Base-by-base conservation (phyloP, 2,888 invertebrate genomes). In the Drosophila aldrichi region DNA sequence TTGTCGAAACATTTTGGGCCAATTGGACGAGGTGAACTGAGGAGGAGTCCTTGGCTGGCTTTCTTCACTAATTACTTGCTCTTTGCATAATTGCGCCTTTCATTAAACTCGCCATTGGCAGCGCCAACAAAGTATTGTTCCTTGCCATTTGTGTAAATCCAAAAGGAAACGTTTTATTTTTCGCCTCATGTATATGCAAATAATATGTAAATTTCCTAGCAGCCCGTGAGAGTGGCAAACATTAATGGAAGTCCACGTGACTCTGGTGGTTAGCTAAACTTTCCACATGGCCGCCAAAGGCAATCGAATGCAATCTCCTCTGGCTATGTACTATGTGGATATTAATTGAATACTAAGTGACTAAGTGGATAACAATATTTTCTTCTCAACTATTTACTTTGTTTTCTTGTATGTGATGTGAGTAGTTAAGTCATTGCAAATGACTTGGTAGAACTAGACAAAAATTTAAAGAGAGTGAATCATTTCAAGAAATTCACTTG, bases 61-160 rank as follows among this genome's bases (percentile, higher is more conserved):
- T 79, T 63, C 54, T 61, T 56, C 49, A 79, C 89, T 87, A 89
- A 87, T 87, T 87, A 87, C 88, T 82, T 64, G 86, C 89, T 79
- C 85, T 85, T 88, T 87, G 81, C 86, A 88, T 87, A 87, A 87
- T 87, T 87, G 81, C 71, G 70, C 66, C 77, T 85, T 84, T 88
- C 88, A 88, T 85, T 87, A 74, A 88, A 86, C 75, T 65, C 57
- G 34, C 70, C 29, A 58, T 57, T 40, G 44, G 60, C 44, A 58
- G 32, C 25, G 38, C 54, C 52, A 38, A 32, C 60, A 67, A 51
- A 51, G 69, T 43, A 68, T 57, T 57, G 57, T 57, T 20, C 46
- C 25, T 40, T 18, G 52, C 16, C 57, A 69, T 65, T 79, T 63
- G n/a, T 77, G 72, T 73, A 88, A 82, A 85, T 83, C 80, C 85